Evolutionary conservation across 2,888 invertebrate species (phyloP), one percentile per base, ranked within the genome.

Genomic region (Phaedon cochleariae): DNA sequence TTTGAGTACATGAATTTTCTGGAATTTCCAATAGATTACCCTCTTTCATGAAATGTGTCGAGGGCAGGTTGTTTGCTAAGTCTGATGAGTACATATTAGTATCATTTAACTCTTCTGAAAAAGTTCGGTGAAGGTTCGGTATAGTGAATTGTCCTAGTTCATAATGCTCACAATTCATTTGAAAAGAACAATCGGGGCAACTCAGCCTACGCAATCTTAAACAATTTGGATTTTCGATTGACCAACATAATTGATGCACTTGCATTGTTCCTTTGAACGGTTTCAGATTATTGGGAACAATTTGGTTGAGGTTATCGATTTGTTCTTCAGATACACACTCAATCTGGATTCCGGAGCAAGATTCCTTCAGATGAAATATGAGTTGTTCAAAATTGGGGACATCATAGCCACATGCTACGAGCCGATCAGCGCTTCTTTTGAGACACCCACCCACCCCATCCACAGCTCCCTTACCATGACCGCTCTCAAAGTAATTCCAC

Each of bases 381-480:
- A 65, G 57, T 15, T 22, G 17, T 10, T 65, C 57, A 10, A 62
- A 41, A 41, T 49, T 59, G 17, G 48, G 37, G 22, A 64, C 46
- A 22, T 64, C 54, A 10, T 21, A 21, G n/a, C 48, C 59, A 53
- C 53, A 29, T 9, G 49, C 59, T 17, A 54, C 59, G 15, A 64
- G n/a, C 6, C 17, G 21, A 54, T 64, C 64, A 12, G 60, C 64
- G 10, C 22, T 64, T 64, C 64, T 15, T 48, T 59, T 64, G 21
- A 64, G n/a, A n/a, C 54, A 46, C 12, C 54, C 65, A 4, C 63
- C 63, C 4, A 62, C 55, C 1, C 59, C 63, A 59, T 67, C 63
- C 1, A 55, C 53, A 20, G 63, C 67, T 1, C 67, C 64, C 17
- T 64, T 67, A 6, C 61, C 67, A 55, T 67, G 67, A 1, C 60